Conservation (phyloP, 2,113 vertebrate genomes). For the Channa maculata region DNA sequence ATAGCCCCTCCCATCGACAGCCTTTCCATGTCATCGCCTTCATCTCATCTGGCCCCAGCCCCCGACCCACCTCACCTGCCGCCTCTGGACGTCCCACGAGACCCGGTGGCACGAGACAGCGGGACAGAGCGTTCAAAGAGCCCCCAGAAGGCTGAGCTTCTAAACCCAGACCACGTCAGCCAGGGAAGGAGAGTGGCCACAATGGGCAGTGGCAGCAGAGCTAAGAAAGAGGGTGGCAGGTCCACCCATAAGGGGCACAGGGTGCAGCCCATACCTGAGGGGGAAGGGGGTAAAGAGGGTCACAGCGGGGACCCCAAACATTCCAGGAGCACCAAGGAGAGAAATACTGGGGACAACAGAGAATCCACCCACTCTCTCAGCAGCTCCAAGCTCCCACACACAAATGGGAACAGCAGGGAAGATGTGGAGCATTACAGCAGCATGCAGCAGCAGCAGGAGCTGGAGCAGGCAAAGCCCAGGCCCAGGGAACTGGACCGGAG, state of each 20-base stretch:
- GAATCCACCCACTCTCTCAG: constrained; percentile 73
- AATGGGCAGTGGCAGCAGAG: constrained; percentile 81
- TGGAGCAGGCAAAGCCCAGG: constrained; percentile 83
- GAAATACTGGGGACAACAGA: constrained; percentile 79
- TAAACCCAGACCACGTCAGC: constrained; percentile 80
- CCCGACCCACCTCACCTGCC: constrained; percentile 91
- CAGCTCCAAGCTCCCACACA: constrained; percentile 71
- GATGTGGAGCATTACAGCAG: constrained; percentile 74
- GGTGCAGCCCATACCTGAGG: constrained; percentile 78
- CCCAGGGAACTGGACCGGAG: constrained; percentile 79
- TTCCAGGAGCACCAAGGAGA: constrained; percentile 82
- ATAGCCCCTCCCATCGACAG: constrained; percentile 90
- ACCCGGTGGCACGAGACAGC: constrained; percentile 86
- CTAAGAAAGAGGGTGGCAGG: constrained; percentile 87
- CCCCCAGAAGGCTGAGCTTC: constrained; percentile 86
- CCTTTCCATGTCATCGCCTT: constrained; percentile 90
- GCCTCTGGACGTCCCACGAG: constrained; percentile 87
- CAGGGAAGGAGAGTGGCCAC: constrained; percentile 82
- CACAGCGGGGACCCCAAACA: constrained; percentile 81
- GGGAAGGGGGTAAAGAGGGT: constrained; percentile 74
- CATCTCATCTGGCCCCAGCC: constrained; percentile 92
- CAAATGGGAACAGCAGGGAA: constrained; percentile 79
- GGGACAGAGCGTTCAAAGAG: constrained; percentile 88
- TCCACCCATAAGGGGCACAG: constrained; percentile 83
- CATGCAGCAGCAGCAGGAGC: constrained; percentile 69